Evolutionary conservation across 2,113 vertebrate species (phyloP).

Genomic region (Hyperopisus bebe): DNA sequence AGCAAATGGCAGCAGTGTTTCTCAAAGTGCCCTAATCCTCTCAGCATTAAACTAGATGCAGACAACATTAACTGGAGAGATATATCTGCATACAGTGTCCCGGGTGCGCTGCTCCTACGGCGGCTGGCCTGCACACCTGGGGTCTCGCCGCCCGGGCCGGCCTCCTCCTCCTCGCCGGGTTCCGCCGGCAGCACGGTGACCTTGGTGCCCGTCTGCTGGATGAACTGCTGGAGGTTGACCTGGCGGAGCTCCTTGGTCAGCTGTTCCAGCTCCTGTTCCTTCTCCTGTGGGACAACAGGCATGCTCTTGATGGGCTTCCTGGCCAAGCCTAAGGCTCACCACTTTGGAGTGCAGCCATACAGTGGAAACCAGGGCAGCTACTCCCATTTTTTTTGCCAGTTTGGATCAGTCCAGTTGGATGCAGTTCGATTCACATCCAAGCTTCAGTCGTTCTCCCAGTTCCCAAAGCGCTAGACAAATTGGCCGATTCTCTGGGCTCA

Average conservation of each 20-base stretch:
- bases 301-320: too few species aligned
- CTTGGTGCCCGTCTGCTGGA: conserved; percentile 94
- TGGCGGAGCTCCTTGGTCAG: conserved; percentile 94
- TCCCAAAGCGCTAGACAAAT: neutral
- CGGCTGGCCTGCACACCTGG: conserved; percentile 54
- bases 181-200: conserved; percentile 90
- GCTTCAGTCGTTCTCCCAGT: neutral
- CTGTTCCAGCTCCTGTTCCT: conserved; percentile 89
- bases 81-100: neutral
- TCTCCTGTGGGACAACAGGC: conserved; percentile 62
- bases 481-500: neutral
- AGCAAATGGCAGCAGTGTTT: neutral
- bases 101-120: neutral
- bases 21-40: neutral
- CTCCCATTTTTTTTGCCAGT: neutral
- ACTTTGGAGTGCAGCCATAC: neutral
- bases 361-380: neutral
- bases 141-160: conserved; percentile 47
- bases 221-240: conserved; percentile 96
- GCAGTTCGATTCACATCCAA: neutral
- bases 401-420: neutral
- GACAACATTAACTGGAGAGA: neutral
- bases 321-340: neutral
- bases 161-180: conserved; percentile 70
- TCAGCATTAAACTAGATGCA: neutral